Evolutionary conservation across 2,797 vertebrate genomes (phyloP), one percentile per base, ranked within the genome.

Genomic region (Eulemur rubriventer): DNA sequence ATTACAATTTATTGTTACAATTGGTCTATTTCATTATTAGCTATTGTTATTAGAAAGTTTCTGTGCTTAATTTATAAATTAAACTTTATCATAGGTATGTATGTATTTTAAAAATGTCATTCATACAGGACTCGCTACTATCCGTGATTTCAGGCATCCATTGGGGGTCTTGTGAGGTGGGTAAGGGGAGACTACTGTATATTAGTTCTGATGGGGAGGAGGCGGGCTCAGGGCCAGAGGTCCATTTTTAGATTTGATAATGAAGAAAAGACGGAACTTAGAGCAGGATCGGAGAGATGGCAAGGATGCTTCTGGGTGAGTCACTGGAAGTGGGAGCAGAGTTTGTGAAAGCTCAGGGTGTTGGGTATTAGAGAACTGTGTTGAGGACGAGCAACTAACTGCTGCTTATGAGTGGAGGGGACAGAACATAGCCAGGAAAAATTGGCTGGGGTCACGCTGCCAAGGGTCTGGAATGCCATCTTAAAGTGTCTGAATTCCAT

Each of bases 371-470:
- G 24, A 43, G 7, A 48, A 20, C 20, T 0, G 38, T 22, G 4
- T 2, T 17, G 13, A 82, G 50, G 61, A 33, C 7, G 10, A 16
- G 3, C 3, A 0, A 17, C 1, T 17, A 3, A 0, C 0, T 0
- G 2, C 4, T 7, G 59, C 35, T 41, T 2, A 4, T 6, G 6
- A 13, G 14, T 20, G 16, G 2, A 0, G 1, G 1, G 12, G 38
- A 26, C 24, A 11, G 33, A 18, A 61, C 0, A 10, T 69, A 38
- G 33, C 33, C 26, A 26, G 16, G 7, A 2, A 20, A 13, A 41
- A 7, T 13, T 2, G 0, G 0, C n/a, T 1, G 4, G 33, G 2
- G 7, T 7, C 4, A 6, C 12, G 2, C 52, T 10, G 1, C 17
- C 17, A 4, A 70, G 22, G 46, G 22, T 33, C 7, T 22, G 4